Conservation (phyloP, 2,888 invertebrate species). For the Suillia variegata region DNA sequence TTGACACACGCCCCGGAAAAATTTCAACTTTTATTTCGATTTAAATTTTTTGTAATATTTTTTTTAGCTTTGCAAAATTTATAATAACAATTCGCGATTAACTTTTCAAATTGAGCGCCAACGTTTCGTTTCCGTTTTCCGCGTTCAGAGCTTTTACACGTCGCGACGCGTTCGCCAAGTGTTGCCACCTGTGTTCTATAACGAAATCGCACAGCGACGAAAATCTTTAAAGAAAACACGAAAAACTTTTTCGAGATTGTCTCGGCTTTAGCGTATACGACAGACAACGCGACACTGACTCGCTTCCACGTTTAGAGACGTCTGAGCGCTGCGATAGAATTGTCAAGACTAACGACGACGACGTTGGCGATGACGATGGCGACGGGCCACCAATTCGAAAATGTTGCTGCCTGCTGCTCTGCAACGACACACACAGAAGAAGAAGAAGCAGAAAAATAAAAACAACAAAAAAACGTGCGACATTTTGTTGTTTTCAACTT, state of each 20-base stretch:
- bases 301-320: constrained; percentile 36
- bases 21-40: too few species aligned
- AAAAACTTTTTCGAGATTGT: background rate
- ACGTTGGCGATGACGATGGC: constrained; percentile 47
- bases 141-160: background rate
- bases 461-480: constrained; percentile 41
- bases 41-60: too few species aligned
- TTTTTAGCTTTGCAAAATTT: background rate
- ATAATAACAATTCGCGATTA: too few species aligned
- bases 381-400: background rate
- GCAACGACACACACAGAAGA: background rate
- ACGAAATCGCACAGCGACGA: background rate
- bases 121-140: constrained; percentile 1
- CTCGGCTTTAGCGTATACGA: background rate
- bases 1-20: background rate
- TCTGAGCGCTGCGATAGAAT: constrained; percentile 55
- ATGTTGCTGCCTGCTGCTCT: constrained; percentile 1
- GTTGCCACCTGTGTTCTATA: constrained; percentile 1
- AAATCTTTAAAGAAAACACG: background rate
- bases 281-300: background rate
- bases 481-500: constrained; percentile 38
- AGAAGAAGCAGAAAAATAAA: too few species aligned
- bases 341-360: constrained; percentile 45
- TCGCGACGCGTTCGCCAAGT: background rate
- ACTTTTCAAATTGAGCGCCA: too few species aligned